Evolutionary conservation across 2,113 vertebrate species (phyloP).

Genomic region (Uropsilus gracilis): DNA sequence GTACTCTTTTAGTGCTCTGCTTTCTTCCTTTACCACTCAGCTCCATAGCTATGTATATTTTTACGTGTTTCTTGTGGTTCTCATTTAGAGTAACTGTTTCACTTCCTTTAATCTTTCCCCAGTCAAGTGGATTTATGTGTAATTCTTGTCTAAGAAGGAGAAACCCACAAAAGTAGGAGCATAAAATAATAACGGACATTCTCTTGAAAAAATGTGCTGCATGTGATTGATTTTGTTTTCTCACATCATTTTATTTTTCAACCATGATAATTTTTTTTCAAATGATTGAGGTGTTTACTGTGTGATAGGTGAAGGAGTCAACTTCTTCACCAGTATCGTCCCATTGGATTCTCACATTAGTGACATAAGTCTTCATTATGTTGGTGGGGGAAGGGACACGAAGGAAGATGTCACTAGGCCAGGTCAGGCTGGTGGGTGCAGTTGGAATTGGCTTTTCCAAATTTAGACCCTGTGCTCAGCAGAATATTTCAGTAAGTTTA

Average conservation of each 20-base stretch:
- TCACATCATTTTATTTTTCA: constrained; percentile 23
- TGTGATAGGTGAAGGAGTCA: neutral
- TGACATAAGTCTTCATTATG: neutral
- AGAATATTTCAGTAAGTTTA: neutral
- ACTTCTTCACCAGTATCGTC: neutral
- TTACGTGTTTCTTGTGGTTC: neutral
- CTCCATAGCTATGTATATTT: rapidly evolving
- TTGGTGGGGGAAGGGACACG: neutral
- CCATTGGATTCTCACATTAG: neutral
- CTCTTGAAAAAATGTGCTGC: neutral
- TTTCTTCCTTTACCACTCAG: neutral
- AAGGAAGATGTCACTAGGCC: neutral
- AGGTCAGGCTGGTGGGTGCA: neutral
- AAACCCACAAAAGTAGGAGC: neutral
- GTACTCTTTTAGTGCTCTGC: neutral
- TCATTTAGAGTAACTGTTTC: neutral
- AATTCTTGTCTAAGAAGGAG: neutral
- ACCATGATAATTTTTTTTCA: neutral
- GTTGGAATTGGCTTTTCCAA: neutral
- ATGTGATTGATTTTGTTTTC: neutral
- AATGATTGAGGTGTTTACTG: neutral
- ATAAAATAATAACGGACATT: neutral
- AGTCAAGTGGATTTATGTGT: neutral
- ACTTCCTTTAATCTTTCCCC: constrained; percentile 3
- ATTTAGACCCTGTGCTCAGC: neutral